These are phyloP conservation scores for Acronicta alni DNA, from an alignment of 2,888 invertebrate genomes.

Conservation along the genomic window DNA sequence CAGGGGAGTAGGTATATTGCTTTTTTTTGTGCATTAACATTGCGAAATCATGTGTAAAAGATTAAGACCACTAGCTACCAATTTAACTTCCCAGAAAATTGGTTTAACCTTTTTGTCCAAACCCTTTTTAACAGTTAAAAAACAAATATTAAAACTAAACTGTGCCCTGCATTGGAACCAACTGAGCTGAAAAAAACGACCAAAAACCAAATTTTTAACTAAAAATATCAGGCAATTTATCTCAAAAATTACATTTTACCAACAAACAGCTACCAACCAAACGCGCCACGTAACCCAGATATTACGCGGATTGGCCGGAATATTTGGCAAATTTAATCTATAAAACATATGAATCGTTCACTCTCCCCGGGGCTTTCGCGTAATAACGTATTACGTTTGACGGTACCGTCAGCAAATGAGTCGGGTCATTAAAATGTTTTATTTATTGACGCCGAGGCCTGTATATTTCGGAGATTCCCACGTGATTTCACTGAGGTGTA, in stretches of 20 bases:
- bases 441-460: slow-evolving; percentile 38
- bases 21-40: too few species aligned
- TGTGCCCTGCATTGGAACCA: too few species aligned
- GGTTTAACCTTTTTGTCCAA: too few species aligned
- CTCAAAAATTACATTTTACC: background rate
- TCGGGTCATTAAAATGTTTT: slow-evolving; percentile 43
- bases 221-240: too few species aligned
- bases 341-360: slow-evolving; percentile 69
- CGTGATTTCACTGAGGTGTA: slow-evolving; percentile 21
- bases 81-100: too few species aligned
- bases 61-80: too few species aligned
- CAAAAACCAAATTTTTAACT: too few species aligned
- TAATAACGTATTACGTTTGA: slow-evolving; percentile 62
- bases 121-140: too few species aligned
- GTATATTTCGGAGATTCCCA: slow-evolving; percentile 31
- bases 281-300: slow-evolving; percentile 26
- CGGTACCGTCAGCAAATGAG: slow-evolving; percentile 60
- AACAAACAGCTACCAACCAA: slow-evolving; percentile 3
- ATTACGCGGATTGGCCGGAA: slow-evolving; percentile 49
- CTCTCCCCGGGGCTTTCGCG: slow-evolving; percentile 60
- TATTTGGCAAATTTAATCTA: slow-evolving; percentile 75
- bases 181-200: too few species aligned
- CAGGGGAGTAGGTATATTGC: too few species aligned
- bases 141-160: too few species aligned
- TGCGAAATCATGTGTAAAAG: too few species aligned